phyloP scores from a whole-genome alignment of 2,113 vertebrate genomes.

The Jacana jacana region DNA sequence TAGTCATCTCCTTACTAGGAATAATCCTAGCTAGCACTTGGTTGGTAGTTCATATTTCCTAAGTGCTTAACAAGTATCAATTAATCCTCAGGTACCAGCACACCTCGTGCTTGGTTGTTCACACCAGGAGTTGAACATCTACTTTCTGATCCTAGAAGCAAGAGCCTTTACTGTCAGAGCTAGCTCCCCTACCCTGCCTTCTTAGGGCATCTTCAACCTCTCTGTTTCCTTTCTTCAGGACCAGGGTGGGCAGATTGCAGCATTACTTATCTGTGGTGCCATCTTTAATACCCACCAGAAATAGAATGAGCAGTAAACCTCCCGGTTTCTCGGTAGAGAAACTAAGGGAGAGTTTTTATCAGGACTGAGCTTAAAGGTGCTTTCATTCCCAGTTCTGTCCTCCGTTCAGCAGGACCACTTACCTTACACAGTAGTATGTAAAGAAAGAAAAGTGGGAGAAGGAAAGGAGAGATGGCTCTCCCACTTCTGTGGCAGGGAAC shows the following conservation, averaged over 20 bases:
- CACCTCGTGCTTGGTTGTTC: not conserved
- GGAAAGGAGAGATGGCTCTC: not conserved
- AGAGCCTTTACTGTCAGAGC: not conserved
- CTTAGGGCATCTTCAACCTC: not conserved
- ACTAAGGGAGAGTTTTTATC: not conserved
- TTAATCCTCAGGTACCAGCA: not conserved
- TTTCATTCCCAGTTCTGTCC: not conserved
- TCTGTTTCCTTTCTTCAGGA: not conserved
- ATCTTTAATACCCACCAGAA: not conserved
- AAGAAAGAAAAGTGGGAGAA: not conserved
- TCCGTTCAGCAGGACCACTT: not conserved
- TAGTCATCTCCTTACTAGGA: conserved; percentile 33
- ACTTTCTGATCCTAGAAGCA: not conserved
- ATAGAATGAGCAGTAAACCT: not conserved
- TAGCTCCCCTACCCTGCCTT: not conserved
- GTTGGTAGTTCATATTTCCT: not conserved
- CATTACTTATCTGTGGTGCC: not conserved
- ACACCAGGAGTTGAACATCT: not conserved
- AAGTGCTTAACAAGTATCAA: not conserved
- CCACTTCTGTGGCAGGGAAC: not conserved
- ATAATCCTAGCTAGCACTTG: conserved; percentile 40
- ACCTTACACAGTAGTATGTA: not conserved
- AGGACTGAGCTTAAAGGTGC: not conserved
- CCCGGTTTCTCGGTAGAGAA: not conserved
- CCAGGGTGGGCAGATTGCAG: not conserved